Base-by-base conservation (phyloP, 2,888 invertebrate species). In the Mayetiola destructor region DNA sequence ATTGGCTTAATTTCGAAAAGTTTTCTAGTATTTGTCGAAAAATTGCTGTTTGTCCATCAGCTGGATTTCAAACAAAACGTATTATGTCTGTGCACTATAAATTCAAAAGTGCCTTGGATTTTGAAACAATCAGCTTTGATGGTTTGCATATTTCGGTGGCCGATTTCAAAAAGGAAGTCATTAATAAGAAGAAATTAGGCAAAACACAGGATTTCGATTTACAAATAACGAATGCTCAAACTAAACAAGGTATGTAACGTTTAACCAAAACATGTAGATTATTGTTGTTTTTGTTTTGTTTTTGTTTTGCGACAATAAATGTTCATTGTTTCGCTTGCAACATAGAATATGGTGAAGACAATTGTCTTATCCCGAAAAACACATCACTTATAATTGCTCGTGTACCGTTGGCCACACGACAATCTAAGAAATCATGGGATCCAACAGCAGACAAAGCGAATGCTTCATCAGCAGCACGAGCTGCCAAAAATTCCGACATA, bases 51-150 rank as follows among this genome's bases (percentile, higher is more conserved):
- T n/a, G n/a, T n/a, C n/a, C n/a, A n/a, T n/a, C n/a, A n/a, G n/a
- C n/a, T n/a, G n/a, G n/a, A n/a, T n/a, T n/a, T n/a, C n/a, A n/a
- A n/a, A n/a, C n/a, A n/a, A n/a, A n/a, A n/a, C 29, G 27, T 20
- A 56, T 2, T 58, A 93, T 93, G 86, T 95, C 94, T 67, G 92
- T 99, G 63, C 96, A 97, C 75, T 99, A 96, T 76, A 97, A 97
- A 75, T 97, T 99, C 72, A 96, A 96, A 77, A 93, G 94, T 68
- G 88, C 92, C 60, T 77, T 92, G 69, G 92, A 95, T 72, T 94
- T 88, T 76, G 94, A 96, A 70, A 95, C 95, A 9, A 85, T 99
- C 61, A 91, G 92, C 37, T 95, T 96, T 71, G 95, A 96, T 80
- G 97, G 96, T 59, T 78, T 97, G 59, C 90, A 94, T 71, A 95